phyloP scores from a whole-genome alignment of 2,797 vertebrate genomes.

The Scleropages formosus region DNA sequence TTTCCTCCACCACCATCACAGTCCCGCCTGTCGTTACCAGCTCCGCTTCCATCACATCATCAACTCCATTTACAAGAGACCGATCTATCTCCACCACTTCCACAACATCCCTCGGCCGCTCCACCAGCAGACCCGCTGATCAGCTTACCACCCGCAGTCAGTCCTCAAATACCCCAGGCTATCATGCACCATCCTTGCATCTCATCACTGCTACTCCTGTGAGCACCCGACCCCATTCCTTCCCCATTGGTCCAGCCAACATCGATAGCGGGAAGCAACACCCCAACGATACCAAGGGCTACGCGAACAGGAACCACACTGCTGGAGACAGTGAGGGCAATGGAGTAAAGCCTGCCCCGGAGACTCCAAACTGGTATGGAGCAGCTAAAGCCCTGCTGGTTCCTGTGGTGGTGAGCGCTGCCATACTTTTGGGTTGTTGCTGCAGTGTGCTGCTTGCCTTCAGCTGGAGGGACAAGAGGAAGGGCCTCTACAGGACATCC shows the following conservation, averaged over 20 bases:
- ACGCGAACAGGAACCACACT: slow-evolving; percentile 69
- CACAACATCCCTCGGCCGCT: background rate
- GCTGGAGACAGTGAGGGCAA: slow-evolving; percentile 39
- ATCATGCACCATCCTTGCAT: slow-evolving; percentile 17
- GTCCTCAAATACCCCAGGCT: slow-evolving; percentile 4
- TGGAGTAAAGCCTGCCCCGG: slow-evolving; percentile 37
- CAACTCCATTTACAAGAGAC: background rate
- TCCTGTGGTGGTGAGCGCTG: slow-evolving; percentile 65
- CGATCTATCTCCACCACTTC: slow-evolving; percentile 4
- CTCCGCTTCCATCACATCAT: background rate
- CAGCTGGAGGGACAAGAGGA: slow-evolving; percentile 67
- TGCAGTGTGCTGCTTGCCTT: slow-evolving; percentile 68
- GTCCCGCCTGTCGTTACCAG: background rate
- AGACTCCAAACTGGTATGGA: slow-evolving; percentile 57
- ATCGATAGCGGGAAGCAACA: slow-evolving; percentile 69
- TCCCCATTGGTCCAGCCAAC: slow-evolving; percentile 42
- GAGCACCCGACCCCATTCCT: slow-evolving; percentile 29
- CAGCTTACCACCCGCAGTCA: slow-evolving; percentile 10
- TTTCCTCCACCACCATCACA: background rate
- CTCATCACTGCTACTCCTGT: slow-evolving; percentile 1
- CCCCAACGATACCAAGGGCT: slow-evolving; percentile 75
- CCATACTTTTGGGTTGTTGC: slow-evolving; percentile 73
- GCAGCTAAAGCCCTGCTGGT: slow-evolving; percentile 68
- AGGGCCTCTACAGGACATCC: slow-evolving; percentile 69
- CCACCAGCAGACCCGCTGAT: slow-evolving; percentile 18